phyloP scores from a whole-genome alignment of 1,140 invertebrate genomes.

The Calycopis cecrops region DNA sequence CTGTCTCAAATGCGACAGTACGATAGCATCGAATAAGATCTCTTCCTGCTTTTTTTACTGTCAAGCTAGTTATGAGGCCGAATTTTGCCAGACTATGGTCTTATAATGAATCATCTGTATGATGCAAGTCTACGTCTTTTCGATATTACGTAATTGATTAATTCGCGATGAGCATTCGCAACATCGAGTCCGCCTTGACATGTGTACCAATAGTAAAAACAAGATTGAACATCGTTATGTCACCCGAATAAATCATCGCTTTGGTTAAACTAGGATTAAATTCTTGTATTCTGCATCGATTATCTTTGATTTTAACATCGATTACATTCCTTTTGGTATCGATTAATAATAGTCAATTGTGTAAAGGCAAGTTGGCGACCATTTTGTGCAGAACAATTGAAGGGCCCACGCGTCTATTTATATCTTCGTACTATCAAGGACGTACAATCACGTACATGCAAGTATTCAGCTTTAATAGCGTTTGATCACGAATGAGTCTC shows the following conservation, averaged over 20 bases:
- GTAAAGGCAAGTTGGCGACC: background rate
- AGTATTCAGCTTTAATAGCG: constrained; percentile 23
- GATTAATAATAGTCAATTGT: background rate
- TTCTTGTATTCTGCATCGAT: background rate
- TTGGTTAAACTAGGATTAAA: background rate
- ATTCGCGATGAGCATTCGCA: constrained; percentile 1
- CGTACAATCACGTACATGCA: constrained; percentile 51
- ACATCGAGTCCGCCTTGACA: background rate
- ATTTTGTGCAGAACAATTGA: constrained; percentile 40
- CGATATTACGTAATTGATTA: background rate
- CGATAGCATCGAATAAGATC: too few relatives aligned
- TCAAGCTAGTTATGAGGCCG: too few relatives aligned
- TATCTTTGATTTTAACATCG: background rate
- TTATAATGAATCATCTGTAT: too few relatives aligned
- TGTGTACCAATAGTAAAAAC: background rate
- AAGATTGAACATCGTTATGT: background rate
- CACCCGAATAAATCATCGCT: background rate
- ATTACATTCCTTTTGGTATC: background rate
- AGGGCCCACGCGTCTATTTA: constrained; percentile 43
- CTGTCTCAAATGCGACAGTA: too few relatives aligned
- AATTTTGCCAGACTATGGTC: too few relatives aligned
- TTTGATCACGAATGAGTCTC: constrained; percentile 6
- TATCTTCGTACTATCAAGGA: constrained; percentile 50
- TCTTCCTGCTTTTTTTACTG: too few relatives aligned
- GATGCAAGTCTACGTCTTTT: too few relatives aligned